Percentiles rank a stretch among this genome's conserved stretches.
phyloP scores from a whole-genome alignment of 2,888 invertebrate genomes.

The Encarsia formosa region DNA sequence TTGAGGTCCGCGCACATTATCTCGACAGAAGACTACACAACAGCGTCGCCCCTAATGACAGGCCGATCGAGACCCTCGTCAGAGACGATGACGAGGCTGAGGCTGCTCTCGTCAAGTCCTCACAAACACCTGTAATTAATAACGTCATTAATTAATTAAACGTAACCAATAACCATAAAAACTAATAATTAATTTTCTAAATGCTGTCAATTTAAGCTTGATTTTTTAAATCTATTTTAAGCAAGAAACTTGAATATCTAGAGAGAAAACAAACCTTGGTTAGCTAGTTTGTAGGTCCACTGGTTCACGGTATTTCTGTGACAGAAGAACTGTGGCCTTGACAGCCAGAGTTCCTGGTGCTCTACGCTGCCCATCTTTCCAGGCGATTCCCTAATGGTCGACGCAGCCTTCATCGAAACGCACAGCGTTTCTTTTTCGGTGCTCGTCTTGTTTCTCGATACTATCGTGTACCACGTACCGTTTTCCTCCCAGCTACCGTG shows the following conservation, averaged over 20 bases:
- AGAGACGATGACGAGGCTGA: conserved; percentile 43
- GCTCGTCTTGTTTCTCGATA: conserved; percentile 51
- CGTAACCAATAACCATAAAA: too few species aligned
- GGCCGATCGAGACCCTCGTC: conserved; percentile 38
- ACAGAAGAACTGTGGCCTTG: conserved; percentile 42
- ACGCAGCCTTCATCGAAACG: conserved; percentile 43
- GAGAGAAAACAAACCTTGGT: conserved; percentile 38
- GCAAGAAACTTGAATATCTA: too few species aligned
- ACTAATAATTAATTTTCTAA: too few species aligned
- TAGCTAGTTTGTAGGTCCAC: conserved; percentile 43
- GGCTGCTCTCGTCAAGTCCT: conserved; percentile 45
- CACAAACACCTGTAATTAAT: conserved; percentile 47
- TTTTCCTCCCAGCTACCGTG: conserved; percentile 71
- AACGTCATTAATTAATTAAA: too few species aligned
- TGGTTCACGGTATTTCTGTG: conserved; percentile 37
- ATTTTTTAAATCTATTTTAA: too few species aligned
- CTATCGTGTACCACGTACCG: conserved; percentile 63
- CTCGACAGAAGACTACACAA: conserved; percentile 41
- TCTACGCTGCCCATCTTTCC: conserved; percentile 35
- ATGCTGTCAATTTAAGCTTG: too few species aligned
- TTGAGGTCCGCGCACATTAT: conserved; percentile 41
- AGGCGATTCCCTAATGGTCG: conserved; percentile 33
- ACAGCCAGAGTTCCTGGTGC: conserved; percentile 43
- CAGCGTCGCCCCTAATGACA: conserved; percentile 35
- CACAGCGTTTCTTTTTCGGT: conserved; percentile 40